Conservation (phyloP, 2,113 vertebrate species). For the Panurus biarmicus region DNA sequence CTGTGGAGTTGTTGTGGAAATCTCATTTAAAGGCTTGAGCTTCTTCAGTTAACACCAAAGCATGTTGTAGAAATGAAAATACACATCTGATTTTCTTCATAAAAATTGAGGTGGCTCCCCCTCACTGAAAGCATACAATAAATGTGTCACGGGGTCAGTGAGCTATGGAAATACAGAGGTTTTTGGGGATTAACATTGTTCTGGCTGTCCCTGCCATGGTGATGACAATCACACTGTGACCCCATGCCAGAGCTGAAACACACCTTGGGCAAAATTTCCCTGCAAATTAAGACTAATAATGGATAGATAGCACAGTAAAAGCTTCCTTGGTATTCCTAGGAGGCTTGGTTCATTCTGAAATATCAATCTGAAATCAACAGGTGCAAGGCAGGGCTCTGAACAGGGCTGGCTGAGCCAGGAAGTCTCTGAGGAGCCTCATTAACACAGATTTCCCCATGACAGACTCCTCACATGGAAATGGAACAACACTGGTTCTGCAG, state of each 20-base stretch:
- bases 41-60: not conserved
- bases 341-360: not conserved
- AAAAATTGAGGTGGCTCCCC: not conserved
- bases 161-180: fast-evolving
- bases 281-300: not conserved
- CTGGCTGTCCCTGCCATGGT: not conserved
- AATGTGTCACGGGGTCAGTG: not conserved
- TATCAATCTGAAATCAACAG: not conserved
- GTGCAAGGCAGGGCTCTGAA: not conserved
- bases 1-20: not conserved
- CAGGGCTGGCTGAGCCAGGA: not conserved
- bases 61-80: not conserved
- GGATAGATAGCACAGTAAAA: not conserved
- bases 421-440: not conserved
- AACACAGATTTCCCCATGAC: not conserved
- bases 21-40: not conserved
- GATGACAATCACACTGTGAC: not conserved
- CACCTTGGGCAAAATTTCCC: not conserved
- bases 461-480: not conserved
- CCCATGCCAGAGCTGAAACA: no score
- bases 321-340: no score
- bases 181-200: not conserved
- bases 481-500: not conserved
- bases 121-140: not conserved
- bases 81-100: not conserved